phyloP scores from a whole-genome alignment of 92 coral and sea anemone species.

The Siderastrea siderea region DNA sequence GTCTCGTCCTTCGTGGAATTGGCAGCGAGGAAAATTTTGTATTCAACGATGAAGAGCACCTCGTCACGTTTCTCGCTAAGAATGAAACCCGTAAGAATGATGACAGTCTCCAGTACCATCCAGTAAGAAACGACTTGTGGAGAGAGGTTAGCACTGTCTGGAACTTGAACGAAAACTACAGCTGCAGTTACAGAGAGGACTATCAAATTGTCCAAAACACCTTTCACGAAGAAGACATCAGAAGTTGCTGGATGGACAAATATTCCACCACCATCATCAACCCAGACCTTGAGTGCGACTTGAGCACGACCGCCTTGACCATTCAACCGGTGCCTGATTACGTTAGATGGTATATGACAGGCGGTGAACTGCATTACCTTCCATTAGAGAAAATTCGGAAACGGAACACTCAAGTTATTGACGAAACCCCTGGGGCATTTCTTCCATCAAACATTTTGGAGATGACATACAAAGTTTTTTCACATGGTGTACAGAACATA shows the following conservation, averaged over 20 bases:
- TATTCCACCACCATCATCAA: slow-evolving; percentile 37
- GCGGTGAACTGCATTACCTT: slow-evolving; percentile 68
- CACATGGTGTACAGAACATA: slow-evolving; percentile 38
- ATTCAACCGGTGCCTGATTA: slow-evolving; percentile 31
- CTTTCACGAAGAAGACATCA: slow-evolving; percentile 7
- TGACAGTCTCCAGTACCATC: slow-evolving; percentile 30
- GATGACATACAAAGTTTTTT: slow-evolving; percentile 58
- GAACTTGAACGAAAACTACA: slow-evolving; percentile 39
- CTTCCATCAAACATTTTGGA: slow-evolving; percentile 67
- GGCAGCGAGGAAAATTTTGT: slow-evolving; percentile 53
- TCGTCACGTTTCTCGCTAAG: slow-evolving; percentile 48
- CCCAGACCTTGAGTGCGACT: slow-evolving; percentile 17
- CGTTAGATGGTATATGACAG: slow-evolving; percentile 36
- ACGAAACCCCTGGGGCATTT: slow-evolving; percentile 67
- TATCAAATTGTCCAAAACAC: slow-evolving; percentile 25
- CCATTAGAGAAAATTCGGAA: slow-evolving; percentile 48
- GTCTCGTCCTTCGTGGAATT: slow-evolving; percentile 36
- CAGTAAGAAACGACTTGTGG: slow-evolving; percentile 38
- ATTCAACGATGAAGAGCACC: slow-evolving; percentile 59
- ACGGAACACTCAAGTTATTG: slow-evolving; percentile 29
- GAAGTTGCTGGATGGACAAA: slow-evolving; percentile 43
- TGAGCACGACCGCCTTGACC: background rate
- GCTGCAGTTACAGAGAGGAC: slow-evolving; percentile 60
- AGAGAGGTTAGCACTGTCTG: slow-evolving; percentile 46
- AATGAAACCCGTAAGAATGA: slow-evolving; percentile 46